Evolutionary conservation across 2,797 vertebrate genomes (phyloP), one percentile per base, ranked within the genome.

Genomic region (Diplodus puntazzo): DNA sequence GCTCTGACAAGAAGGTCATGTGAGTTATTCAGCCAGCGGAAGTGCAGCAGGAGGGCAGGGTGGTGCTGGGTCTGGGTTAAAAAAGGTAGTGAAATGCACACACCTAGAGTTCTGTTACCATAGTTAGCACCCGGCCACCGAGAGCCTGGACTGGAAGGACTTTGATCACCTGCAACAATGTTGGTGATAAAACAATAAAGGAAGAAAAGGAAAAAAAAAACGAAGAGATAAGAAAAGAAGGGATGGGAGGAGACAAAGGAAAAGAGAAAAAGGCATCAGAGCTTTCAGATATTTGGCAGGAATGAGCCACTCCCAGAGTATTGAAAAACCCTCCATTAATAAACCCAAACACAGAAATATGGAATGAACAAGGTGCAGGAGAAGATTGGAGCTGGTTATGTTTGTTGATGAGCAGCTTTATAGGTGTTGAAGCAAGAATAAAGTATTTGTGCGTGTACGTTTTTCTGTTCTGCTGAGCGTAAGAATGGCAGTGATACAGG

Each of bases 91-190:
- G 73, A 85, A 88, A 93, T 78, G 73, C 88, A 93, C 90, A 93
- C 87, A 93, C 91, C 92, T 95, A 94, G 82, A 14, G 92, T 95
- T 94, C 90, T 87, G 92, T 95, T 96, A 95, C 95, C 96, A 95
- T 95, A 93, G 92, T 94, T 95, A 94, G 93, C 94, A 94, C 92
- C 94, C 27, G 95, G 93, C 95, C 95, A 96, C 90, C 95, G 91
- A 93, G 94, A 94, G 85, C 80, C 83, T 91, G 96, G 93, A 94
- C 95, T 95, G 92, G 94, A 94, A 72, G 95, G 94, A 77, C 94
- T 95, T 94, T 96, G 94, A 94, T 96, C 95, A 94, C 95, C 95
- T 96, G 95, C n/a, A 94, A 91, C 60, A 88, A 90, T 76, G 85
- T 92, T 75, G 88, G 89, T 79, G 64, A 83, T 81, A 69, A 81